Evolutionary conservation across 1,140 invertebrate species (phyloP), one percentile per base, ranked within the genome.

Genomic region (Drosophila cardini): DNA sequence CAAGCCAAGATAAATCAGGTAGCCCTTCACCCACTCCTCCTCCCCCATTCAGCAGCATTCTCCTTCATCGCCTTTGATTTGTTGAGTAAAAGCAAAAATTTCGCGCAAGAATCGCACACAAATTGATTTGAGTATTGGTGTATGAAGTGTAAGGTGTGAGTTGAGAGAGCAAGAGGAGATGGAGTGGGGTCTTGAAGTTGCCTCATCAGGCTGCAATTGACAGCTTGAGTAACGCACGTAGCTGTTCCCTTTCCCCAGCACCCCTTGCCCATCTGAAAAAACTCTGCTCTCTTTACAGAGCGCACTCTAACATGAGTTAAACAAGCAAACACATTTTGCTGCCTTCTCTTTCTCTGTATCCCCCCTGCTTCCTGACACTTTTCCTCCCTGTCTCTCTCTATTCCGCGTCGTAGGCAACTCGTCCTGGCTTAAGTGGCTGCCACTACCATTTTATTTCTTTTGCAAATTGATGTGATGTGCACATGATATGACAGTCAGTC

Each of bases 391-490:
- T 8, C 52, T 34, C n/a, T 57, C 38, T 36, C 16, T 13, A n/a
- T 40, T 36, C 34, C 6, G 8, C 8, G 4, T 34, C 32, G 55
- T 42, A 57, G 58, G 18, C 43, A 53, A 48, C 26, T 52, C 48
- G 48, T 42, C 21, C 42, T 76, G 40, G 45, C 63, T 76, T 79
- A 79, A 79, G 74, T 79, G 77, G 73, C 77, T 79, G 69, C 73
- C 69, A 65, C 55, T 73, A 63, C 77, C 77, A 79, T 76, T 79
- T 73, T 74, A 73, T 79, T 72, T 76, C 62, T 72, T 76, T 60
- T 55, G 74, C 77, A 79, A 79, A 76, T 79, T 79, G 77, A 76
- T 79, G 74, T 73, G 77, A 76, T 76, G 76, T 72, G 77, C 70
- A 78, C 76, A 79, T 79, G 77, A 79, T 76, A 76, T 79, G 76